phyloP scores from a whole-genome alignment of 2,888 invertebrate genomes.

The Andrena hattorfiana region DNA sequence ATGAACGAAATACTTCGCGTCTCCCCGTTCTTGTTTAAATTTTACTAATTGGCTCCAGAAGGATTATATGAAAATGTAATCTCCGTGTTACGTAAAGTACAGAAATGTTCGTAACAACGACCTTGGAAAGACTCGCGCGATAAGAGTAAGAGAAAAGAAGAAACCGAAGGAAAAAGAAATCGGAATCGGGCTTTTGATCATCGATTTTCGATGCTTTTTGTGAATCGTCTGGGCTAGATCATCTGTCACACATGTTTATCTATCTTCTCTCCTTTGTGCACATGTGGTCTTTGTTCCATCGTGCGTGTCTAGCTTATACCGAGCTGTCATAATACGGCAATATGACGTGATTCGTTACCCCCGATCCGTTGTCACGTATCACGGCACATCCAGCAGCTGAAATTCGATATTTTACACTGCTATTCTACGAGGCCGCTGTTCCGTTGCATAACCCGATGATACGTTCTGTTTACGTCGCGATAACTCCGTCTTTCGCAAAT shows the following conservation, averaged over 20 bases:
- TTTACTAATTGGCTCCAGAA: not conserved
- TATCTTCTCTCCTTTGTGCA: slow-evolving; percentile 26
- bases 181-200: slow-evolving; percentile 59
- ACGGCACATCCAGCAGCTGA: not conserved
- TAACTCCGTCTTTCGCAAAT: slow-evolving; percentile 24
- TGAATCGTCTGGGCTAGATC: slow-evolving; percentile 75
- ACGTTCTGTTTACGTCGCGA: slow-evolving; percentile 41
- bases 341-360: slow-evolving; percentile 25
- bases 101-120: slow-evolving; percentile 47
- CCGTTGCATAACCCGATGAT: slow-evolving; percentile 52
- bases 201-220: slow-evolving; percentile 73
- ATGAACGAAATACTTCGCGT: not conserved
- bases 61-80: not conserved
- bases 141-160: slow-evolving; percentile 27
- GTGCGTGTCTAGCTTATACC: slow-evolving; percentile 52
- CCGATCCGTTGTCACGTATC: slow-evolving; percentile 8
- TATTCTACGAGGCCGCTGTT: slow-evolving; percentile 40
- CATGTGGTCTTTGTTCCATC: slow-evolving; percentile 42
- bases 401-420: slow-evolving; percentile 46
- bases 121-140: slow-evolving; percentile 60
- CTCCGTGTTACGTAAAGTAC: not conserved
- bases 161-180: not conserved
- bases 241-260: slow-evolving; percentile 60
- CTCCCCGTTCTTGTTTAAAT: not conserved
- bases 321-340: slow-evolving; percentile 54